A percentile compares a stretch with the other conserved stretches of the same genome.
Evolutionary conservation across 2,888 invertebrate species (phyloP).

Genomic region (Horisme vitalbata): DNA sequence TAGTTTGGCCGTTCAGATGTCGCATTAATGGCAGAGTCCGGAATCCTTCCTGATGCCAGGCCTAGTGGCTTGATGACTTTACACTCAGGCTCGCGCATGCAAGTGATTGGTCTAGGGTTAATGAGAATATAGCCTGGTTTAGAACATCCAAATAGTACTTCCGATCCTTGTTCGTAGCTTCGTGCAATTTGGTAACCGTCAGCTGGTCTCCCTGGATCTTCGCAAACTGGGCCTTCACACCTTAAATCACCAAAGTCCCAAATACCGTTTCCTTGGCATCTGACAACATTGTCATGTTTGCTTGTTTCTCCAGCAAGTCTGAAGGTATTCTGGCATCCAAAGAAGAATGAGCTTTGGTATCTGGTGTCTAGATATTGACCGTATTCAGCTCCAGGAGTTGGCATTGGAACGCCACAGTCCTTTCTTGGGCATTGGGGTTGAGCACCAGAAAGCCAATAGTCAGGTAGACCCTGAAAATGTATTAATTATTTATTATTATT

Average conservation of each 20-base stretch:
- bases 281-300: slow-evolving; percentile 94
- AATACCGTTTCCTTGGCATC: slow-evolving; percentile 94
- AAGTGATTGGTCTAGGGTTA: slow-evolving; percentile 94
- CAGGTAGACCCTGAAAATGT: slow-evolving; percentile 87
- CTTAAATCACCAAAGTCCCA: slow-evolving; percentile 99
- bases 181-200: slow-evolving; percentile 94
- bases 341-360: slow-evolving; percentile 96
- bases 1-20: slow-evolving; percentile 97
- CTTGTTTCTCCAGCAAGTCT: slow-evolving; percentile 96
- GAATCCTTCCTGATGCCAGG: slow-evolving; percentile 94
- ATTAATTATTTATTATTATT: background rate
- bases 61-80: slow-evolving; percentile 96
- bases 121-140: slow-evolving; percentile 96
- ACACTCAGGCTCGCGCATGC: slow-evolving; percentile 96
- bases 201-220: slow-evolving; percentile 96
- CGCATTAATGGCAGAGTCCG: slow-evolving; percentile 97
- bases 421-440: slow-evolving; percentile 93
- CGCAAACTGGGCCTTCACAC: slow-evolving; percentile 98
- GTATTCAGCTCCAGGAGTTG: slow-evolving; percentile 96
- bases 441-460: slow-evolving; percentile 95
- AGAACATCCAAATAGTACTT: slow-evolving; percentile 94
- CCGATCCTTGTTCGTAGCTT: slow-evolving; percentile 94
- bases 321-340: slow-evolving; percentile 97
- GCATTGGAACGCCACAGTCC: slow-evolving; percentile 95
- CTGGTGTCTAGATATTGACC: slow-evolving; percentile 93